These are phyloP conservation scores for Apantesis nais DNA, from an alignment of 2,888 invertebrate species.

Conservation along the genomic window DNA sequence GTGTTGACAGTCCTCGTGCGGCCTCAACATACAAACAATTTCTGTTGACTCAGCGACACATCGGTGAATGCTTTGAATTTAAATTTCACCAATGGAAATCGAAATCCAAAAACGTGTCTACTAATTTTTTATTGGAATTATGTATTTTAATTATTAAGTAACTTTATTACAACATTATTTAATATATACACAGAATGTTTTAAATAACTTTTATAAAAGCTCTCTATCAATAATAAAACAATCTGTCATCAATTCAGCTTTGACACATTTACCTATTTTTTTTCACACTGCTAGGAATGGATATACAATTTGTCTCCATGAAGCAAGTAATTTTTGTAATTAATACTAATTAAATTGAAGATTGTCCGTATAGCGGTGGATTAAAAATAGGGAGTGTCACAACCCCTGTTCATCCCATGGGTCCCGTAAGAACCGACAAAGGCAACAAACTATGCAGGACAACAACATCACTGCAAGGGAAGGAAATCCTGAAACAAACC, in stretches of 20 bases:
- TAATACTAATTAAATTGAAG: no score
- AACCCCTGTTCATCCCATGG: no score
- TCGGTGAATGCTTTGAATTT: conserved; percentile 76
- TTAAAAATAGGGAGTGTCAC: no score
- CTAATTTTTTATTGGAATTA: conserved; percentile 61
- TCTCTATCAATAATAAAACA: no score
- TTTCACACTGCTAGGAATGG: not conserved
- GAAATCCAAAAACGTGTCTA: conserved; percentile 63
- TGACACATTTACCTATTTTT: not conserved
- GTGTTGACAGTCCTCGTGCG: conserved; percentile 65
- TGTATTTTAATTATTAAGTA: conserved; percentile 28
- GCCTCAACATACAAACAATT: conserved; percentile 72
- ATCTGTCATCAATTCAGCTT: no score
- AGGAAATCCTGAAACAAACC: no score
- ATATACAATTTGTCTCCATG: not conserved
- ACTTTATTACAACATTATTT: not conserved
- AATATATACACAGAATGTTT: no score
- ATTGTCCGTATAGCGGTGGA: no score
- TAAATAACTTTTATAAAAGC: not conserved
- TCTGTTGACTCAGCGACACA: conserved; percentile 77
- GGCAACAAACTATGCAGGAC: no score
- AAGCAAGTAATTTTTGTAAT: not conserved
- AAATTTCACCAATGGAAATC: conserved; percentile 71
- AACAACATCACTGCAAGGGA: no score
- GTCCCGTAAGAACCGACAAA: no score